Evolutionary conservation across 2,888 invertebrate genomes (phyloP), one percentile per base, ranked within the genome.

Genomic region (Andrena minutula): DNA sequence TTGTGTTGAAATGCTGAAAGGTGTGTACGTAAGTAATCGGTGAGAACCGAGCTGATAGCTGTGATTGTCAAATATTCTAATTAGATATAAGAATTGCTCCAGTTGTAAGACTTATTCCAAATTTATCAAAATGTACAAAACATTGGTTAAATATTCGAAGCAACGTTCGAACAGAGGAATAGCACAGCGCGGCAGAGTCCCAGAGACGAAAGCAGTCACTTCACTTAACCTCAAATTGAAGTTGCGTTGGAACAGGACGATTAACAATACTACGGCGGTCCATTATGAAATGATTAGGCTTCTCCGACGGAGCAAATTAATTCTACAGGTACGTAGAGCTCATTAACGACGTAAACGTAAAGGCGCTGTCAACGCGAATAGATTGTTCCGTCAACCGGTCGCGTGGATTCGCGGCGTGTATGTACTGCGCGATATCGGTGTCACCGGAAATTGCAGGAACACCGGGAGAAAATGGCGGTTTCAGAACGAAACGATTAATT

Each of bases 201-300:
- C n/a, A n/a, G n/a, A 28, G 23, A 41, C 1, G 51, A 2, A 12
- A 6, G 23, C 23, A 58, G 28, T 10, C 10, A 10, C 2, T 10
- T 4, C 20, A 10, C 30, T 53, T 23, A 10, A 7, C 32, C 12
- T 4, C 49, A 12, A 66, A 66, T 61, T 58, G 74, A 74, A 56
- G 10, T 35, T n/a, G 6, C 35, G 16, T 30, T 2, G 23, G 16
- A 53, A 28, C 16, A 10, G 3, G 47, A 28, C 75, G 64, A 79
- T 79, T 75, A 79, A 79, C 56, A 56, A 75, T 69, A 56, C 35
- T 8, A 32, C n/a, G 35, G 56, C 47, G 63, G 58, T 2, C 41
- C 41, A 61, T 53, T 63, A 35, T 56, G 63, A 75, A n/a, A 47
- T 26, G 47, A 76, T 72, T 64, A 56, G 30, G 32, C 20, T 60